Evolutionary conservation across 2,113 vertebrate genomes (phyloP).

Genomic region (Amphilophus citrinellus): DNA sequence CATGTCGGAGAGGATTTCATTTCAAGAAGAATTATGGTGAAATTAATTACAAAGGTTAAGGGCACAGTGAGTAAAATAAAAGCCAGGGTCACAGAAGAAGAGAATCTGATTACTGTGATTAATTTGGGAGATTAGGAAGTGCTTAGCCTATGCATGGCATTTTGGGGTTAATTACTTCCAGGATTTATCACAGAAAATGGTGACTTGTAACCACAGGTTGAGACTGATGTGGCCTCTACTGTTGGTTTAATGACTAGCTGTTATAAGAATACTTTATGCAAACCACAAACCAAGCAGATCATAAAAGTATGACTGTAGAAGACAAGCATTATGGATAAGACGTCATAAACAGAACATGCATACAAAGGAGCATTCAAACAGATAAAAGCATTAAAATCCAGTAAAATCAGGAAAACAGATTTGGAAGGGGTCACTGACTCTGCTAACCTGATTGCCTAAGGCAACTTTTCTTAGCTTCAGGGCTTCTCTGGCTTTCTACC

Average conservation of each 20-base stretch:
- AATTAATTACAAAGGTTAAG: conserved; percentile 71
- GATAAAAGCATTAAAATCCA: background rate
- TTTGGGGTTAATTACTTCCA: conserved; percentile 67
- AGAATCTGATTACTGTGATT: conserved; percentile 71
- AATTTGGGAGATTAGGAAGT: conserved; percentile 62
- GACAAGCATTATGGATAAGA: background rate
- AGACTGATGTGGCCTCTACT: background rate
- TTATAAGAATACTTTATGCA: background rate
- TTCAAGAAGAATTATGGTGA: conserved; percentile 51
- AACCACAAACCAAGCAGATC: background rate
- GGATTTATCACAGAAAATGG: conserved; percentile 20
- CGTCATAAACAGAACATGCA: background rate
- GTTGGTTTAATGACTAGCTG: background rate
- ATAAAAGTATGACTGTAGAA: background rate
- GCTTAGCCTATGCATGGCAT: conserved; percentile 53
- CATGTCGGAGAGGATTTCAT: conserved; percentile 46
- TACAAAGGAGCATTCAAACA: background rate
- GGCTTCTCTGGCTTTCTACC: no score
- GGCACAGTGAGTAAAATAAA: conserved; percentile 67
- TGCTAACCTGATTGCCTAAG: background rate
- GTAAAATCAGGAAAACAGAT: background rate
- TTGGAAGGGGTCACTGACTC: background rate
- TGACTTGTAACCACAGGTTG: conserved; percentile 20
- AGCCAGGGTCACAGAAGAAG: conserved; percentile 48
- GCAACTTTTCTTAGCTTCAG: background rate